These are phyloP conservation scores for Tichodroma muraria DNA, from an alignment of 2,113 vertebrate genomes.

Conservation along the genomic window DNA sequence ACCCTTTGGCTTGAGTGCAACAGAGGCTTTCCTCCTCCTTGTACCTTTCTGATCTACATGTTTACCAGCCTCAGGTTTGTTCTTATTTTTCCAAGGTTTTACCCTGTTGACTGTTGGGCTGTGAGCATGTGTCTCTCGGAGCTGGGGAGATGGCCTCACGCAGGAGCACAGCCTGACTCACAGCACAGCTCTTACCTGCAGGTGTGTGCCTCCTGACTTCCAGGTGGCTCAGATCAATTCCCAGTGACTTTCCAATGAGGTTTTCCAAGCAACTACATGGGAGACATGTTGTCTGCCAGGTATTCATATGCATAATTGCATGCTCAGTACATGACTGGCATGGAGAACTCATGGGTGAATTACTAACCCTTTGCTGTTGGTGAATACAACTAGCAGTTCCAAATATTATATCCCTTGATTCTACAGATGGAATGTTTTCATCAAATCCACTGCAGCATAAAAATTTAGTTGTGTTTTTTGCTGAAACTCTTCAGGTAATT, in stretches of 20 bases:
- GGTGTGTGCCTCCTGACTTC: background rate
- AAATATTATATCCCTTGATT: background rate
- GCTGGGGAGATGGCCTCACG: background rate
- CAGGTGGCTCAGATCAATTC: background rate
- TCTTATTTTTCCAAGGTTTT: background rate
- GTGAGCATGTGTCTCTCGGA: rapidly evolving
- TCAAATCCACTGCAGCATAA: background rate
- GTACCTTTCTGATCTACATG: background rate
- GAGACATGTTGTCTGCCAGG: background rate
- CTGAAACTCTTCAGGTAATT: background rate
- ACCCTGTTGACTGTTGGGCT: background rate
- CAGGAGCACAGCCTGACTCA: rapidly evolving
- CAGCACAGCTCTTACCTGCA: background rate
- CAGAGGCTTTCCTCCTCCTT: background rate
- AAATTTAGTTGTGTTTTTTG: background rate
- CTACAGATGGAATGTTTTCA: background rate
- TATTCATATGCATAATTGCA: background rate
- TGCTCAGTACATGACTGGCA: background rate
- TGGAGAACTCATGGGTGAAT: background rate
- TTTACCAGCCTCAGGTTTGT: background rate
- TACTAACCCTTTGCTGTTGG: background rate
- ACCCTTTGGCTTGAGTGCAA: background rate
- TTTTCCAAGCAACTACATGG: background rate
- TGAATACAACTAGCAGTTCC: background rate
- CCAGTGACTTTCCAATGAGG: background rate